Base-by-base conservation (phyloP, 2,113 vertebrate species). In the Cisticola juncidis region DNA sequence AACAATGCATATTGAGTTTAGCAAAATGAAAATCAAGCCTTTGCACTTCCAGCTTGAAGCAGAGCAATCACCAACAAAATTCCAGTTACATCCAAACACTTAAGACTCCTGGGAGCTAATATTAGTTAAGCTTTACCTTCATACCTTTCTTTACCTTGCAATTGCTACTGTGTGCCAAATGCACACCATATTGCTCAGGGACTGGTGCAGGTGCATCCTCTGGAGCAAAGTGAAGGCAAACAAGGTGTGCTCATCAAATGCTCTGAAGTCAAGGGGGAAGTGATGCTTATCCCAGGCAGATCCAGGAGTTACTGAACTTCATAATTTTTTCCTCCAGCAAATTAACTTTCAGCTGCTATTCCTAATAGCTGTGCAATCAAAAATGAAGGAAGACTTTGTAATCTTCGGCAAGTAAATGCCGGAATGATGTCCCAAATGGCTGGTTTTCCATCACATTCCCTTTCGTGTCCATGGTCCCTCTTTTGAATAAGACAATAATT, bases 121-220 rank as follows among this genome's bases (percentile, higher is more conserved):
- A 94, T 60, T 83, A 92, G 48, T 91, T 92, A 77, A 95, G 88
- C 54, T 92, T 94, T 81, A 64, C 58, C n/a, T 65, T 74, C 76
- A 33, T 61, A 48, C 51, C n/a, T 95, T 68, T 60, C 35, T 65
- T 92, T 81, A 80, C 56, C 53, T 74, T 61, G 47, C 31, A 86
- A 51, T 81, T 87, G 48, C 42, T 93, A 3, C 77, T 74, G 40
- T 48, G 47, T 82, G 69, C 72, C 81, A 71, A 44, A 70, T 45
- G 50, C 36, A 50, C 25, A 14, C 17, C 8, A 5, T 84, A 38
- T 58, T 94, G 62, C 47, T 88, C 16, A 48, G 26, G 44, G 33
- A 48, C 40, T 50, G 33, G 42, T 69, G 47, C 64, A 88, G 71
- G 45, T 90, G 68, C 83, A 76, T 88, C 74, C 86, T 95, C 64